Evolutionary conservation across 1,140 invertebrate species (phyloP).

Genomic region (Zaprionus ghesquierei): DNA sequence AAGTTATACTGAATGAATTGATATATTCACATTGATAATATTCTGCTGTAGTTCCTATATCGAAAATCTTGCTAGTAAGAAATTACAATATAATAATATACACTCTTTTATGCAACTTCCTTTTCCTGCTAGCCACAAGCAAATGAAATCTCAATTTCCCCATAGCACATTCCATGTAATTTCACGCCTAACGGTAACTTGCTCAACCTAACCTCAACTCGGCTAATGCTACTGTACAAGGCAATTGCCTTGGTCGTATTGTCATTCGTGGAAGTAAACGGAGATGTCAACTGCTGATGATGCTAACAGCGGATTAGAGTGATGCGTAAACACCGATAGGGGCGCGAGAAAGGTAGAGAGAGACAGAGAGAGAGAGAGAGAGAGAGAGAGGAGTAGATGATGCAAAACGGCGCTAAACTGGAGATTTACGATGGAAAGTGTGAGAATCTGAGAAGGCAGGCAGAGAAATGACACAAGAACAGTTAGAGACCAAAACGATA

Average conservation of each 20-base stretch:
- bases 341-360: constrained; percentile 5
- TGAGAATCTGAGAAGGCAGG: constrained; percentile 67
- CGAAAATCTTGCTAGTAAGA: too few species aligned
- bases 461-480: constrained; percentile 58
- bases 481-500: constrained; percentile 37
- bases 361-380: constrained; percentile 6
- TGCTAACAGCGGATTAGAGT: constrained; percentile 46
- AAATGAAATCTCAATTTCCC: constrained; percentile 16
- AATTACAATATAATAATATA: too few species aligned
- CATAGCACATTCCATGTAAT: constrained; percentile 35
- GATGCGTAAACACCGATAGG: constrained; percentile 66
- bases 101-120: not conserved
- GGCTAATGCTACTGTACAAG: constrained; percentile 54
- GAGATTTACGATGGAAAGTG: constrained; percentile 79
- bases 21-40: too few species aligned
- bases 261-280: constrained; percentile 72
- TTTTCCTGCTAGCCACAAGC: not conserved
- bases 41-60: too few species aligned
- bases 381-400: constrained; percentile 33
- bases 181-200: constrained; percentile 57
- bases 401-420: constrained; percentile 69
- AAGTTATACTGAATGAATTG: too few species aligned
- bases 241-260: constrained; percentile 28
- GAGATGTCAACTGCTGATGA: constrained; percentile 64
- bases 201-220: constrained; percentile 34